A percentile compares a stretch with the other conserved stretches of the same genome.
Evolutionary conservation across 2,888 invertebrate genomes (phyloP).

Genomic region (Amphimallon solstitiale): DNA sequence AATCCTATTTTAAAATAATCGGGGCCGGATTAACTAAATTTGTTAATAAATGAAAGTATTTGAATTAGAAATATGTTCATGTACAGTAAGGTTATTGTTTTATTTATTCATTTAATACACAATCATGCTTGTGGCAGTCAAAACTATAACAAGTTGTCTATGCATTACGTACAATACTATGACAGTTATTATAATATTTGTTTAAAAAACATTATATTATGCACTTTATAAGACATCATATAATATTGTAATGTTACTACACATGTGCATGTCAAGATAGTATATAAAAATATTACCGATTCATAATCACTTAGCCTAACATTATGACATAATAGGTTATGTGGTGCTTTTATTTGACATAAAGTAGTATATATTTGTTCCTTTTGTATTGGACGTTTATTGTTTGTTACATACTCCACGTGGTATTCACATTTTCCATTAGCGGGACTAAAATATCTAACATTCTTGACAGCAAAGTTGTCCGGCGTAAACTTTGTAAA

Average conservation of each 20-base stretch:
- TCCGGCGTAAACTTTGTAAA: conserved; percentile 1
- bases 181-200: too few relatives aligned
- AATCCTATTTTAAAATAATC: too few relatives aligned
- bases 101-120: too few relatives aligned
- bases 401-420: not conserved
- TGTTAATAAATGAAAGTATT: too few relatives aligned
- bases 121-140: too few relatives aligned
- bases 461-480: not conserved
- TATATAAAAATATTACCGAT: conserved; percentile 1
- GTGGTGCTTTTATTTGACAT: conserved; percentile 4
- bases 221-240: too few relatives aligned
- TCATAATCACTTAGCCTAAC: not conserved
- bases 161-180: too few relatives aligned
- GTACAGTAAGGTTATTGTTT: too few relatives aligned
- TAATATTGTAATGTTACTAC: not conserved
- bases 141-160: too few relatives aligned
- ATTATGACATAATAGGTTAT: conserved; percentile 5
- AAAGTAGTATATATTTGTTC: conserved; percentile 1
- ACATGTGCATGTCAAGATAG: not conserved
- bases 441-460: not conserved
- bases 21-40: too few relatives aligned
- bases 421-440: conserved; percentile 8
- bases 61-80: too few relatives aligned
- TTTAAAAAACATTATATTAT: too few relatives aligned
- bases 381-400: conserved; percentile 2